Conservation (phyloP, 2,888 invertebrate species). For the Drosophila paracracens region DNA sequence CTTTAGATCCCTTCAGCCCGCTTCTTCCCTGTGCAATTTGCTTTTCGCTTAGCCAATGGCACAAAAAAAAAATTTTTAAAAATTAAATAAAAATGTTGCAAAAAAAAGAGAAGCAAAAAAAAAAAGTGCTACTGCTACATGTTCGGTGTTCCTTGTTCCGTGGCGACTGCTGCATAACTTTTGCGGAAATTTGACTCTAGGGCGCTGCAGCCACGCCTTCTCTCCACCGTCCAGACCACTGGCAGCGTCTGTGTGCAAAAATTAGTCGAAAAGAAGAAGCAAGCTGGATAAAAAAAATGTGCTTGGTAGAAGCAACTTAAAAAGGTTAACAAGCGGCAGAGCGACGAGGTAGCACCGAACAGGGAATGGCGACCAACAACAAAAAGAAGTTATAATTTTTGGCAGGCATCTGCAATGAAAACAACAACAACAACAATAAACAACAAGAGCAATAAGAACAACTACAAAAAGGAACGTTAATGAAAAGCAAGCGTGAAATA, state of each 20-base stretch:
- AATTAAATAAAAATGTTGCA: conserved; percentile 41
- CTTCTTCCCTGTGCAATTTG: conserved; percentile 34
- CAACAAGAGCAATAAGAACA: conserved; percentile 4
- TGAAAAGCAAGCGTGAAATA: conserved; percentile 81
- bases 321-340: conserved; percentile 77
- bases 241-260: conserved; percentile 60
- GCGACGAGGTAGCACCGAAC: conserved; percentile 38
- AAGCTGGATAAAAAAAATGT: conserved; percentile 12
- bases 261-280: conserved; percentile 61
- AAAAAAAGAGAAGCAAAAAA: conserved; percentile 27
- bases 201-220: conserved; percentile 50
- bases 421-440: conserved; percentile 24
- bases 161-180: conserved; percentile 76
- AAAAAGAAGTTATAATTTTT: conserved; percentile 50
- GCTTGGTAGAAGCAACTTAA: conserved; percentile 57
- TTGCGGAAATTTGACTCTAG: conserved; percentile 74
- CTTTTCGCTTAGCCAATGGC: conserved; percentile 59
- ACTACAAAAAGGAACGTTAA: conserved; percentile 66
- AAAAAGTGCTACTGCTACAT: conserved; percentile 51
- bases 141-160: conserved; percentile 58
- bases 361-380: conserved; percentile 58
- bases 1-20: background rate
- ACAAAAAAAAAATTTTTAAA: conserved; percentile 12
- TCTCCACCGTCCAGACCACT: conserved; percentile 18
- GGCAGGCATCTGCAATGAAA: conserved; percentile 38